These are phyloP conservation scores for Cherax destructor DNA, from an alignment of 1,140 invertebrate species.

Conservation along the genomic window DNA sequence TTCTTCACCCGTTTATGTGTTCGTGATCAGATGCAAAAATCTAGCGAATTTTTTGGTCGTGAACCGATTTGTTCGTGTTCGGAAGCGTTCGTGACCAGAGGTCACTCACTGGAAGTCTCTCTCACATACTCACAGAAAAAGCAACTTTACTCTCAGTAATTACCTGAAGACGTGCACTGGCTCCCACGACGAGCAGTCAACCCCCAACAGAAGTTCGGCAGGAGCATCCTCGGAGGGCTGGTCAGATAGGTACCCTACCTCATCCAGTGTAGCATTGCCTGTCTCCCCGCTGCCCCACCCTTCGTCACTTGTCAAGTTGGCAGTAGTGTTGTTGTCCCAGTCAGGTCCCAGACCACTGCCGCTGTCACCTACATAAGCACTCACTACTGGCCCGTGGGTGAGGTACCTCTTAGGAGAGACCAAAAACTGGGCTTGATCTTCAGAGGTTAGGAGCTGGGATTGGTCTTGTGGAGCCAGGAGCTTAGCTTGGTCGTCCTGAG, in stretches of 20 bases:
- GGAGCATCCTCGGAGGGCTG: background rate
- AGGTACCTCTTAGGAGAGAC: background rate
- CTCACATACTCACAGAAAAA: too few relatives aligned
- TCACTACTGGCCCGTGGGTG: background rate
- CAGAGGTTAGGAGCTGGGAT: too few relatives aligned
- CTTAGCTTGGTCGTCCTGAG: background rate
- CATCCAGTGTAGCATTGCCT: background rate
- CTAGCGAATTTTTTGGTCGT: too few relatives aligned
- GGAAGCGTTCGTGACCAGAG: too few relatives aligned
- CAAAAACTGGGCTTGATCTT: too few relatives aligned
- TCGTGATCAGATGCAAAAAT: too few relatives aligned
- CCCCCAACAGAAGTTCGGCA: too few relatives aligned
- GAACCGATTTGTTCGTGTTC: too few relatives aligned
- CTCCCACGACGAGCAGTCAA: conserved; percentile 14
- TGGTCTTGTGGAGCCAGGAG: background rate
- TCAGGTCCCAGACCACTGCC: conserved; percentile 1
- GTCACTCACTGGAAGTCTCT: too few relatives aligned
- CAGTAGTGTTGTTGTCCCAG: too few relatives aligned
- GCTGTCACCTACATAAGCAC: background rate
- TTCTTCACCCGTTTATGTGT: too few relatives aligned
- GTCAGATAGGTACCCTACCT: background rate
- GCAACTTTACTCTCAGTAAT: background rate
- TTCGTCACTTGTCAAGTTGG: background rate
- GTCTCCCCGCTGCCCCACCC: background rate
- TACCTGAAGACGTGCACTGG: conserved; percentile 24